Conservation (phyloP, 53 echinoderm and acorn worm species). For the Patiria pectinifera region DNA sequence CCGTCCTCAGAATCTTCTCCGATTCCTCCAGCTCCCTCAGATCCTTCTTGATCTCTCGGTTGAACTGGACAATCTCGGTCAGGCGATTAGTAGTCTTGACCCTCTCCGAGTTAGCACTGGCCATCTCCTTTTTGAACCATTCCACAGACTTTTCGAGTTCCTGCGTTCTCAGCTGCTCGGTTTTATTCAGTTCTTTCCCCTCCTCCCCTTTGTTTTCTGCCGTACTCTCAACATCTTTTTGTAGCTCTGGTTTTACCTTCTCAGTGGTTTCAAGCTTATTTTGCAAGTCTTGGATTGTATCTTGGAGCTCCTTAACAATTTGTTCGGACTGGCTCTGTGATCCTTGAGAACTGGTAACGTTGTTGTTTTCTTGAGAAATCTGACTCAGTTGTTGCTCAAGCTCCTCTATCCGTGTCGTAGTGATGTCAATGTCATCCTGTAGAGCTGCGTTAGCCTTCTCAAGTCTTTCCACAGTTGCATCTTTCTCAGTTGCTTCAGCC, state of each 20-base stretch:
- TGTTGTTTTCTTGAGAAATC: conserved; percentile 32
- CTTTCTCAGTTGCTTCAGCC: conserved; percentile 21
- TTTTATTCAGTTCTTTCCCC: conserved; percentile 74
- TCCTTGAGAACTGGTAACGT: not conserved
- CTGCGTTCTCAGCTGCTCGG: conserved; percentile 70
- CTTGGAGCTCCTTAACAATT: conserved; percentile 52
- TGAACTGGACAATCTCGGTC: conserved; percentile 57
- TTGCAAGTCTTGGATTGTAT: conserved; percentile 63
- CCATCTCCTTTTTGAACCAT: conserved; percentile 52
- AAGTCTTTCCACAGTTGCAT: conserved; percentile 46
- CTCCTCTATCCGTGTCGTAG: conserved; percentile 36
- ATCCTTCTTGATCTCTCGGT: conserved; percentile 63
- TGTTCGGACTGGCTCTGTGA: conserved; percentile 15
- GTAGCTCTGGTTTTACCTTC: conserved; percentile 55
- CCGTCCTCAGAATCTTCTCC: conserved; percentile 68
- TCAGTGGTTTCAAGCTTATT: conserved; percentile 54
- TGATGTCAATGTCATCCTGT: conserved; percentile 45
- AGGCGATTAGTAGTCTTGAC: conserved; percentile 53
- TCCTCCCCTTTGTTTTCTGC: conserved; percentile 25
- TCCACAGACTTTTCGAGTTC: conserved; percentile 70
- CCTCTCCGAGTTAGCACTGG: conserved; percentile 34
- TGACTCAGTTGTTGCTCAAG: conserved; percentile 51
- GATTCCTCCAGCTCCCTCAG: conserved; percentile 51
- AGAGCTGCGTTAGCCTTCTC: conserved; percentile 40
- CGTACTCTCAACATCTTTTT: not conserved